Evolutionary conservation across 2,888 invertebrate genomes (phyloP).

Genomic region (Athalia circularis): DNA sequence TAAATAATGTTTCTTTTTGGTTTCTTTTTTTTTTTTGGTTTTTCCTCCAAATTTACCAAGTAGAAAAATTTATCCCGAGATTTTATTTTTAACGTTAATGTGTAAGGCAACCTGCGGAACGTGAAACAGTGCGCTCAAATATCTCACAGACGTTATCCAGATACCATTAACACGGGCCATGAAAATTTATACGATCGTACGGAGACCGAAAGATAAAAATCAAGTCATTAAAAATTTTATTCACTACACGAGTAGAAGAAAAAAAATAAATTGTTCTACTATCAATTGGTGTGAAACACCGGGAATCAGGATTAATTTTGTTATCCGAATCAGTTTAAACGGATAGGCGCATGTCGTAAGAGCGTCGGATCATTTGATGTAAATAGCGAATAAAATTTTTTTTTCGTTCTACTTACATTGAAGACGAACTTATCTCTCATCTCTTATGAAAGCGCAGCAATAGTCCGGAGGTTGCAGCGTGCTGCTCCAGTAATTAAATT

Average conservation of each 20-base stretch:
- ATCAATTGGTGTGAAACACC: no score
- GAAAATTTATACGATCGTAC: constrained; percentile 23
- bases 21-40: no score
- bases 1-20: background rate
- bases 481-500: background rate
- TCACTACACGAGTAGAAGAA: background rate
- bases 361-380: no score
- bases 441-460: constrained; percentile 9
- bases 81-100: background rate
- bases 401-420: constrained; percentile 60
- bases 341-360: no score
- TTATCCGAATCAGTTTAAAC: no score
- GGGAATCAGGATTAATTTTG: no score
- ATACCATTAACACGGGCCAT: constrained; percentile 11
- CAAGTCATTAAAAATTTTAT: constrained; percentile 8
- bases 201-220: background rate
- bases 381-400: background rate
- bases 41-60: no score
- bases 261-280: background rate
- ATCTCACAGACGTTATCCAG: constrained; percentile 22
- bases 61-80: background rate
- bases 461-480: background rate
- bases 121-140: constrained; percentile 51
- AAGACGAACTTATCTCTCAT: constrained; percentile 66
- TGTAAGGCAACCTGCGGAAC: background rate